Evolutionary conservation across 2,888 invertebrate genomes (phyloP).

Genomic region (Cerceris rybyensis): DNA sequence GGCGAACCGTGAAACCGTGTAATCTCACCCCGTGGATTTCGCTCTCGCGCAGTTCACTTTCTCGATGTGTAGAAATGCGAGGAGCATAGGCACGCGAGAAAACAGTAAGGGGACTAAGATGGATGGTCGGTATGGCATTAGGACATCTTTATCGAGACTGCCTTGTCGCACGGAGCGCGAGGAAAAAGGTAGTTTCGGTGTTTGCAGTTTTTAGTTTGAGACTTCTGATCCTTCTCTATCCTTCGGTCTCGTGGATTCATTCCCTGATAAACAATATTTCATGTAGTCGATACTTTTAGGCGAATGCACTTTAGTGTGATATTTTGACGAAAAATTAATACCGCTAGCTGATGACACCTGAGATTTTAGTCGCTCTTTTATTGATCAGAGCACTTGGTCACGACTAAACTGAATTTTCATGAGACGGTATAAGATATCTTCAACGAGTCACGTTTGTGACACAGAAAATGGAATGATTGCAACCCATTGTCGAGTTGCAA

Average conservation of each 20-base stretch:
- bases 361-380: not conserved
- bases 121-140: slow-evolving; percentile 59
- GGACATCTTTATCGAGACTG: slow-evolving; percentile 69
- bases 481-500: no score
- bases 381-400: not conserved
- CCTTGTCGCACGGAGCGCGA: slow-evolving; percentile 38
- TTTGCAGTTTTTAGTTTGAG: slow-evolving; percentile 7
- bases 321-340: not conserved
- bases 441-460: no score
- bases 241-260: slow-evolving; percentile 9
- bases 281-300: slow-evolving; percentile 7
- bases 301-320: not conserved
- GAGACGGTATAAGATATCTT: no score
- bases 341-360: not conserved
- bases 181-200: slow-evolving; percentile 10
- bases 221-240: slow-evolving; percentile 16
- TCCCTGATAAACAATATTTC: slow-evolving; percentile 24
- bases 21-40: slow-evolving; percentile 23
- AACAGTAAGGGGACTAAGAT: slow-evolving; percentile 67
- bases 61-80: slow-evolving; percentile 22
- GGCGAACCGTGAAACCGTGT: slow-evolving; percentile 9
- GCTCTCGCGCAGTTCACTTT: slow-evolving; percentile 33
- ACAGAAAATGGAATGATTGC: no score
- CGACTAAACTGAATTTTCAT: not conserved
- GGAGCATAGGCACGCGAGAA: slow-evolving; percentile 58